phyloP scores from a whole-genome alignment of 2,113 vertebrate species.

The Xiphophorus maculatus region DNA sequence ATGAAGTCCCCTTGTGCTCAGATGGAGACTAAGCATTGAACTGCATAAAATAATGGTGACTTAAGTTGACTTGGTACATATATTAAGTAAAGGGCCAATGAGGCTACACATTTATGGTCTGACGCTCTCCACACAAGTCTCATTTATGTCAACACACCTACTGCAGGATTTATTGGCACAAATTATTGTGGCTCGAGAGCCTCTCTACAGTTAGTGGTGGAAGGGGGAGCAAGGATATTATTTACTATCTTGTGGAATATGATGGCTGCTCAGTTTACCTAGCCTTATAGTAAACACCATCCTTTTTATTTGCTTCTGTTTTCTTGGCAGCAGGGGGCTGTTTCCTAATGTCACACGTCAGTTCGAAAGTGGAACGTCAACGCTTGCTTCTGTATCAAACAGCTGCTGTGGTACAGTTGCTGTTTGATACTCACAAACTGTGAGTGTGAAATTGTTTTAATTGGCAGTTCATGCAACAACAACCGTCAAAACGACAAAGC shows the following conservation, averaged over 20 bases:
- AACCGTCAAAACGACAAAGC: not conserved
- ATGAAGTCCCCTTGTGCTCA: constrained; percentile 40
- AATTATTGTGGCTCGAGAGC: not conserved
- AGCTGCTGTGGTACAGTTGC: not conserved
- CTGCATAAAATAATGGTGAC: constrained; percentile 56
- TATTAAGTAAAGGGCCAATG: constrained; percentile 37
- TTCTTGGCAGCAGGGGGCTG: not conserved
- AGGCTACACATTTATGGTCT: constrained; percentile 29
- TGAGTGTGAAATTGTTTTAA: not conserved
- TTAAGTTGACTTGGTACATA: constrained; percentile 45
- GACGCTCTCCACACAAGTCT: constrained; percentile 16
- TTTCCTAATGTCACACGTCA: not conserved
- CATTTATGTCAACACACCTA: not conserved
- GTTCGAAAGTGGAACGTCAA: not conserved
- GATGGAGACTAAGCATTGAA: constrained; percentile 39
- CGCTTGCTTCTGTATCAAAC: not conserved
- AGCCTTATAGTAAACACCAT: not conserved
- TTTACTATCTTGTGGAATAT: not conserved
- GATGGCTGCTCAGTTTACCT: not conserved
- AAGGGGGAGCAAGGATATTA: not conserved
- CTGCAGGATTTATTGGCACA: not conserved
- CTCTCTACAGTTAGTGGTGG: not conserved
- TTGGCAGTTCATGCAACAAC: not conserved
- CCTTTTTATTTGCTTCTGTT: not conserved
- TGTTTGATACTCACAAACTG: not conserved